A percentile compares a stretch with the other conserved stretches of the same genome.
Evolutionary conservation across 2,113 vertebrate species (phyloP).

Genomic region (Forbesichthys papilliferus): DNA sequence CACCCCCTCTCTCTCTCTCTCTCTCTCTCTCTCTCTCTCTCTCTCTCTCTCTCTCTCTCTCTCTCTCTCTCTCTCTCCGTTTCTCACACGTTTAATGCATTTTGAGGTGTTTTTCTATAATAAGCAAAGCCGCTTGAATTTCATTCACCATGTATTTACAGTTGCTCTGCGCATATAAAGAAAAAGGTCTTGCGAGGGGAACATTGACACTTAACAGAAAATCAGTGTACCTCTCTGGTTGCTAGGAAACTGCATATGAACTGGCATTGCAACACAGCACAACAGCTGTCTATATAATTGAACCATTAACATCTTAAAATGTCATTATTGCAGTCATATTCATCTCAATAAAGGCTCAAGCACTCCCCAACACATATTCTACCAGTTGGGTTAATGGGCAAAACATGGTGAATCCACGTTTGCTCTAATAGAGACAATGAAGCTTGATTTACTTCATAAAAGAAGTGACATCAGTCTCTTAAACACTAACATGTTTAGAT

Average conservation of each 20-base stretch:
- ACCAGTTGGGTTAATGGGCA: slow-evolving; percentile 72
- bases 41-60: neutral
- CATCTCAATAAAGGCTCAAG: slow-evolving; percentile 68
- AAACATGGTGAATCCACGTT: slow-evolving; percentile 51
- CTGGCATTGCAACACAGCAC: slow-evolving; percentile 72
- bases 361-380: slow-evolving; percentile 60
- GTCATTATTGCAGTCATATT: slow-evolving; percentile 72
- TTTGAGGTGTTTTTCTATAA: neutral
- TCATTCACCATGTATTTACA: slow-evolving; percentile 15
- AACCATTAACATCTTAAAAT: slow-evolving; percentile 79
- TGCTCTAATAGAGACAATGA: slow-evolving; percentile 46
- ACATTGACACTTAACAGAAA: slow-evolving; percentile 67
- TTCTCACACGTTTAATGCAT: neutral
- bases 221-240: slow-evolving; percentile 73
- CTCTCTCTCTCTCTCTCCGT: neutral
- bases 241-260: slow-evolving; percentile 82
- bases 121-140: neutral
- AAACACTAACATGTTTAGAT: slow-evolving; percentile 3
- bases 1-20: too few species aligned
- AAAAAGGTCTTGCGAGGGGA: slow-evolving; percentile 22
- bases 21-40: neutral
- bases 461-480: slow-evolving; percentile 35
- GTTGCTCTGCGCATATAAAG: slow-evolving; percentile 13
- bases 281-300: slow-evolving; percentile 79
- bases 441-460: slow-evolving; percentile 47